These are phyloP conservation scores for Alcis repandata DNA, from an alignment of 2,888 invertebrate genomes.

Conservation along the genomic window DNA sequence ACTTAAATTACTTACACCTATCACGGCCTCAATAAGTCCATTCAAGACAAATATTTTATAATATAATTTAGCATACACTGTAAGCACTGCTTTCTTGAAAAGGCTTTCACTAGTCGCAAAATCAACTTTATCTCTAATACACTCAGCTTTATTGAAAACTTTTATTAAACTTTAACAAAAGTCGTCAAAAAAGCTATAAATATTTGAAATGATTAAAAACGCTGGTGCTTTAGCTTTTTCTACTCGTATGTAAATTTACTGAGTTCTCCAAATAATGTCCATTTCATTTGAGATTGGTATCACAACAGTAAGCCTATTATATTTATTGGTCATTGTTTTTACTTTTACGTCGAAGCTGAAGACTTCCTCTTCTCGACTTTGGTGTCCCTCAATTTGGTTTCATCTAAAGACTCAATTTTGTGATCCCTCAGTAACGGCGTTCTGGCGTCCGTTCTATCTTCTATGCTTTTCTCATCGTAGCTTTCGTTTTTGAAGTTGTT, in stretches of 20 bases:
- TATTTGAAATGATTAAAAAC: slow-evolving; percentile 37
- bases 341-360: slow-evolving; percentile 80
- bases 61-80: slow-evolving; percentile 51
- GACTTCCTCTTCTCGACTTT: slow-evolving; percentile 82
- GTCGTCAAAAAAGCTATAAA: slow-evolving; percentile 41
- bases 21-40: slow-evolving; percentile 78
- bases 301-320: slow-evolving; percentile 12
- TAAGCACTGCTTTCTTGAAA: slow-evolving; percentile 47
- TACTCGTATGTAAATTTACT: slow-evolving; percentile 15
- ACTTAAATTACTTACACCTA: slow-evolving; percentile 73
- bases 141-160: background rate
- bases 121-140: slow-evolving; percentile 38
- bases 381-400: slow-evolving; percentile 77
- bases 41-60: slow-evolving; percentile 59
- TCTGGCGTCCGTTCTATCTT: slow-evolving; percentile 78
- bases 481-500: slow-evolving; percentile 77
- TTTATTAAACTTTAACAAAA: slow-evolving; percentile 19
- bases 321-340: slow-evolving; percentile 64
- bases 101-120: slow-evolving; percentile 46
- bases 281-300: slow-evolving; percentile 9
- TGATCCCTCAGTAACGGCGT: slow-evolving; percentile 79
- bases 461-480: slow-evolving; percentile 69
- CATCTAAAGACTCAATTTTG: slow-evolving; percentile 82
- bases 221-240: slow-evolving; percentile 21
- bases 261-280: slow-evolving; percentile 15